These are phyloP conservation scores for Formica selysi DNA, from an alignment of 1,140 invertebrate genomes.

Conservation along the genomic window DNA sequence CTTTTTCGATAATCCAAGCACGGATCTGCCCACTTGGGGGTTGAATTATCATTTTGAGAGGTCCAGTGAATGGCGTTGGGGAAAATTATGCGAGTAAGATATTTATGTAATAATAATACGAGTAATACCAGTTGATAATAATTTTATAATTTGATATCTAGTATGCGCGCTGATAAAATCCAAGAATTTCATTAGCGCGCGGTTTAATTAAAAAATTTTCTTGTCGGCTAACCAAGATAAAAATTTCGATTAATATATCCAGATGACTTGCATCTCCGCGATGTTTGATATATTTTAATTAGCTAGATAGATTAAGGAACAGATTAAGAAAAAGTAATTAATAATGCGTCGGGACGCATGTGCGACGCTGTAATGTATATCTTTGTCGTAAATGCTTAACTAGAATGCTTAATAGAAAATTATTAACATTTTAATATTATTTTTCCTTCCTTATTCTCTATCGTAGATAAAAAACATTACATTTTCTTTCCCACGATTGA, in stretches of 20 bases:
- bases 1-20: constrained; percentile 32
- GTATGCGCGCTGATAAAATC: not conserved
- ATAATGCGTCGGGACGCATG: not conserved
- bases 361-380: not conserved
- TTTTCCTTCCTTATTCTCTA: not conserved
- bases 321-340: constrained; percentile 10
- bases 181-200: constrained; percentile 33
- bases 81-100: constrained; percentile 37
- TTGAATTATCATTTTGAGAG: constrained; percentile 67
- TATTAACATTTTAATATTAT: not conserved
- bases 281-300: constrained; percentile 47
- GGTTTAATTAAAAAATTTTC: constrained; percentile 57
- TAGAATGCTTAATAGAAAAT: constrained; percentile 1
- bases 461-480: not conserved
- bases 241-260: constrained; percentile 51
- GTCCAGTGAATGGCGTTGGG: not conserved
- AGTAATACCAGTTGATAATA: constrained; percentile 30
- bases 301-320: not conserved
- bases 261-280: constrained; percentile 33
- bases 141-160: constrained; percentile 61
- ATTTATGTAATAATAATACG: constrained; percentile 23
- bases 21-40: constrained; percentile 23
- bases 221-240: constrained; percentile 19
- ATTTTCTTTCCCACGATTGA: not conserved
- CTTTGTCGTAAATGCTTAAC: not conserved